Evolutionary conservation across 2,113 vertebrate genomes (phyloP), one percentile per base, ranked within the genome.

Genomic region (Catharus bicknelli): DNA sequence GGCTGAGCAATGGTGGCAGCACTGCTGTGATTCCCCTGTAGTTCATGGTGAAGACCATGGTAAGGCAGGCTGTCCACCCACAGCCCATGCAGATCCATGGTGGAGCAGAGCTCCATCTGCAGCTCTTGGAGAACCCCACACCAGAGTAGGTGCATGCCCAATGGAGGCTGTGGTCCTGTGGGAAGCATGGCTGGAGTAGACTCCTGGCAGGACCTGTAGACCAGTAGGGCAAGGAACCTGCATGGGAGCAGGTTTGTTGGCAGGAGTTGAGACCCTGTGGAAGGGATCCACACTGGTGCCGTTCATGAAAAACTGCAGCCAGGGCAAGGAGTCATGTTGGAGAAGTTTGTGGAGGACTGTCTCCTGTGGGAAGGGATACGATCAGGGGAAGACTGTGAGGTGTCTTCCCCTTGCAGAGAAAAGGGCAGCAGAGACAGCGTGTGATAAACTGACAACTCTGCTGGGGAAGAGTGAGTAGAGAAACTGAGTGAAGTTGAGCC

Each of bases 1-100:
- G n/a, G 27, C 32, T 53, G 66, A 17, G 9, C 0, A 0, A 10
- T 55, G 25, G 25, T 25, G 2, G 30, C 14, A 26, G 34, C 42
- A 6, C 16, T 0, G 1, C 34, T 50, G 43, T 30, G 34, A 29
- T 58, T 85, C 16, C 43, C 10, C 6, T 58, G 43, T 16, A 26
- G 51, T 11, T 66, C 16, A 25, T 34, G 30, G 20, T 36, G 43
- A 75, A 75, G 61, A 50, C 30, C 25, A 3, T 12, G 53, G n/a
- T 38, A n/a, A 63, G 15, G 11, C 14, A 55, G 58, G n/a, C 22
- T 47, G n/a, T 40, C 9, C 14, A 5, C 27, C 9, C 18, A 20
- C 40, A 55, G 42, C 23, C n/a, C 7, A 11, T 36, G 36, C 25
- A 58, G 25, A 21, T 50, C 36, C 4, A 5, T 58, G 34, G 4